Base-by-base conservation (phyloP, 2,888 invertebrate genomes). In the Parochlus steinenii region DNA sequence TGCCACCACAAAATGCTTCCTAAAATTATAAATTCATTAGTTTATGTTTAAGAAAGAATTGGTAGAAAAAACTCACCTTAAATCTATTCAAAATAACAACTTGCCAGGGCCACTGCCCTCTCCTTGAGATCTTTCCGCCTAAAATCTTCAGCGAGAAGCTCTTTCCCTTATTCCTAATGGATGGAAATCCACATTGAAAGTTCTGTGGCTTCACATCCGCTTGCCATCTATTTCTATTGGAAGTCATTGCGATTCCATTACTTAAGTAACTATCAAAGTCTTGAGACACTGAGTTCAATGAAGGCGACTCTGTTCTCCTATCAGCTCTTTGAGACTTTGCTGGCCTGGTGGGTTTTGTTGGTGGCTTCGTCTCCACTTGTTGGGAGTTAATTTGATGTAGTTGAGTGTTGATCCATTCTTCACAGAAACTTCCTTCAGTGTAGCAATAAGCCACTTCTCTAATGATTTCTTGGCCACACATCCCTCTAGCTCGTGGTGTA, bases 101-200 rank as follows among this genome's bases (percentile, higher is more conserved):
- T 62, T 90, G 89, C 90, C 92, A 92, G 1, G 89, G 87, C 90
- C 92, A 93, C 50, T 78, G 79, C 24, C 86, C 81, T 31, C 71
- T 76, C 8, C 69, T 63, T 0, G 86, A 69, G 25, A 82, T 77
- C 34, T 72, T 64, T 1, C 92, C 92, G 0, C 92, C 92, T 38
- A 92, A 82, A 40, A 92, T 90, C 45, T 80, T 71, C 40, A 81
- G 62, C 73, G 75, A 71, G 36, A 66, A 66, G 15, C 61, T 56
- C 56, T 67, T 47, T 31, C 44, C 53, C 19, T 46, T 52, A 25
- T 32, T 40, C n/a, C 52, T 48, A 18, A 54, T 51, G 5, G 48
- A 41, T 6, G 53, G 48, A 26, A 57, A 39, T 46, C 60, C 46
- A 56, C 57, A 59, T 19, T 50, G 53, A 2, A 62, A 49, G 43